These are phyloP conservation scores for Notiomystis cincta DNA, from an alignment of 2,113 vertebrate species.

Conservation along the genomic window DNA sequence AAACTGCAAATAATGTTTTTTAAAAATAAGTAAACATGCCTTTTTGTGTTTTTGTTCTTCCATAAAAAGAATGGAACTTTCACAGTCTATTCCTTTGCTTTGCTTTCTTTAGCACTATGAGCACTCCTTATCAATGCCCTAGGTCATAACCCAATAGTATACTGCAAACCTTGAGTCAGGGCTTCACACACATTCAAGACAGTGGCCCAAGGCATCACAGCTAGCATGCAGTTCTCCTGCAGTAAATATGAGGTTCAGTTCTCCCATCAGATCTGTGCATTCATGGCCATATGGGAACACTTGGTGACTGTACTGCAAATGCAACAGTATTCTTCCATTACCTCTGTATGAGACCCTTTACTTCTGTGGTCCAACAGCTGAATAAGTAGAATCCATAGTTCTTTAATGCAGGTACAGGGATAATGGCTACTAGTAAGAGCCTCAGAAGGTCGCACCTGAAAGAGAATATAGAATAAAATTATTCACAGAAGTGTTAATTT, in stretches of 20 bases:
- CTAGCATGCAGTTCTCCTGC: not conserved
- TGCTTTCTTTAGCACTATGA: not conserved
- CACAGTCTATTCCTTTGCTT: not conserved
- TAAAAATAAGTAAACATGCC: not conserved
- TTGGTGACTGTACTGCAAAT: not conserved
- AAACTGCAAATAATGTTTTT: not conserved
- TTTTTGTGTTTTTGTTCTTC: not conserved
- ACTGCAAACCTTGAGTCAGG: not conserved
- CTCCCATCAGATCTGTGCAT: not conserved
- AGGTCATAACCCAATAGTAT: not conserved
- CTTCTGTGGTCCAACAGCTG: slow-evolving; percentile 85
- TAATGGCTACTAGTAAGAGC: slow-evolving; percentile 79
- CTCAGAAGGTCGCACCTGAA: slow-evolving; percentile 87
- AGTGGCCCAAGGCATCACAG: not conserved
- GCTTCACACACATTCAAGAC: not conserved
- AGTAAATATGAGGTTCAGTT: not conserved
- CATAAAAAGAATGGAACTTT: not conserved
- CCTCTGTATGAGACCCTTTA: slow-evolving; percentile 83
- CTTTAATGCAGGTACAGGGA: slow-evolving; percentile 85
- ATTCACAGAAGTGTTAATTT: not conserved
- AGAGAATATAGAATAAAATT: not conserved
- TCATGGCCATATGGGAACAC: not conserved
- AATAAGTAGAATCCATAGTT: slow-evolving; percentile 89
- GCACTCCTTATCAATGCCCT: not conserved
- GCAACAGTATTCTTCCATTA: slow-evolving; percentile 45